A percentile compares a stretch with the other conserved stretches of the same genome.
Evolutionary conservation across 64 coral and sea anemone species (phyloP).

Genomic region (Dendronephthya gigantea): DNA sequence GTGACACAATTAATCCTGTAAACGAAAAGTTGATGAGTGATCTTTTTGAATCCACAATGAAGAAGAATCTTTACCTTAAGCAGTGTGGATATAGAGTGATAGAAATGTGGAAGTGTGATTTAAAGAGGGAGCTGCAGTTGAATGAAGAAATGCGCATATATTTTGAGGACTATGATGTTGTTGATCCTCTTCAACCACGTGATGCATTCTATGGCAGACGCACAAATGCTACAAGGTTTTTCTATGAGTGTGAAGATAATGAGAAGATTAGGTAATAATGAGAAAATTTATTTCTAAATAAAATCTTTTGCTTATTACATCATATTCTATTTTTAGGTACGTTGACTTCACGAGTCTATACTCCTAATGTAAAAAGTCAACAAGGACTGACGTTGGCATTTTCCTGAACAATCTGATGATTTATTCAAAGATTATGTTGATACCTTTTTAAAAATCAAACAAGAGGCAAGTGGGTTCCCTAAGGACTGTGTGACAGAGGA

Average conservation of each 20-base stretch:
- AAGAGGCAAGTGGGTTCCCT: not conserved
- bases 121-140: not conserved
- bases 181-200: not conserved
- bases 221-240: not conserved
- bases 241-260: not conserved
- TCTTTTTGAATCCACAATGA: not conserved
- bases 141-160: not conserved
- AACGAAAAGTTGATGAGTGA: not conserved
- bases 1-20: not conserved
- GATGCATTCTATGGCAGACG: not conserved
- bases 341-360: not conserved
- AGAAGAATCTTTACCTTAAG: not conserved
- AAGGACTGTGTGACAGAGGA: not conserved
- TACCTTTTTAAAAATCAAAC: not conserved
- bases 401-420: not conserved
- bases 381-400: slow-evolving; percentile 17
- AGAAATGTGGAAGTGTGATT: not conserved
- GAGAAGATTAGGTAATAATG: not conserved
- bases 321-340: slow-evolving; percentile 23
- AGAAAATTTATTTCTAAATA: not conserved
- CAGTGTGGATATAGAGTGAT: not conserved
- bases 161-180: not conserved
- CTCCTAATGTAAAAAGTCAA: slow-evolving; percentile 11
- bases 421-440: not conserved
- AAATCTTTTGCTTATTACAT: not conserved